phyloP scores from a whole-genome alignment of 2,113 vertebrate genomes.

The Choloepus hoffmanni region DNA sequence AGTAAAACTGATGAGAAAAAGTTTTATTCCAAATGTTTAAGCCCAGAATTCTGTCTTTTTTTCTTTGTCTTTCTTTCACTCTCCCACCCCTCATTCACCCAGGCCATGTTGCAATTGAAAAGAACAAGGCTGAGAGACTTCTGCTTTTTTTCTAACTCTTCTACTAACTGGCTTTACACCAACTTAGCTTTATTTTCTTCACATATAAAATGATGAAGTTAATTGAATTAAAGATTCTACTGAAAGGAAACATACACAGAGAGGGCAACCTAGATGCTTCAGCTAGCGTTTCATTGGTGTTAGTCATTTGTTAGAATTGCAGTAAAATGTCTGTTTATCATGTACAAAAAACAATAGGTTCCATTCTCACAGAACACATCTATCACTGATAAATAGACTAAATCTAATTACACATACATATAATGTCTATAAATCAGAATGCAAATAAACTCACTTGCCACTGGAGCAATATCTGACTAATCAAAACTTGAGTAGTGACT shows the following conservation, averaged over 20 bases:
- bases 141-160: background rate
- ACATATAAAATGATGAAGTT: background rate
- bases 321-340: background rate
- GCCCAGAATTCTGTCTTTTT: background rate
- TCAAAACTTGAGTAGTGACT: background rate
- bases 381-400: background rate
- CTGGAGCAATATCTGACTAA: background rate
- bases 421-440: background rate
- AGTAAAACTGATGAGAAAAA: background rate
- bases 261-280: background rate
- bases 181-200: background rate
- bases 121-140: background rate
- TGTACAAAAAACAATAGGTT: background rate
- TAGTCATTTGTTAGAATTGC: background rate
- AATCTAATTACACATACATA: background rate
- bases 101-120: background rate
- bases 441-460: background rate
- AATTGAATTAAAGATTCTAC: background rate
- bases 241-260: background rate
- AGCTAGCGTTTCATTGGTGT: background rate
- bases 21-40: background rate
- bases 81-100: accelerated
- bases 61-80: background rate
- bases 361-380: background rate
- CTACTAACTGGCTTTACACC: background rate